phyloP scores from a whole-genome alignment of 2,888 invertebrate genomes.

The Erebia palarica region DNA sequence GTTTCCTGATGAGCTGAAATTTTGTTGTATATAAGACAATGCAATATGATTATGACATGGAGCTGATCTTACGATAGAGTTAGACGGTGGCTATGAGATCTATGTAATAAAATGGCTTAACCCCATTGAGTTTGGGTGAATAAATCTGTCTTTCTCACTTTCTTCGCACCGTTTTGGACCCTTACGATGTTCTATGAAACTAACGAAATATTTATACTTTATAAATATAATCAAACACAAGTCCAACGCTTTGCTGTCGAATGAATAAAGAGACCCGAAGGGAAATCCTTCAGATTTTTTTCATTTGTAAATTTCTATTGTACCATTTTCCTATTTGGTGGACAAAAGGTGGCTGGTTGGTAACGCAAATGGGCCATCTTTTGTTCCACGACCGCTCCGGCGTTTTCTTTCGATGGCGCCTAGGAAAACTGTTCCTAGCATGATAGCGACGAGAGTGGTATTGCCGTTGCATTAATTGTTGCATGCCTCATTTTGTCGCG shows the following conservation, averaged over 20 bases:
- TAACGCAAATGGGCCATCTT: slow-evolving; percentile 65
- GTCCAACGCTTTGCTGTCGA: slow-evolving; percentile 28
- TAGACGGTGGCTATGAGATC: no score
- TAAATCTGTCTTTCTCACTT: no score
- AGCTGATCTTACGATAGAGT: no score
- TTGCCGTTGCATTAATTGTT: slow-evolving; percentile 66
- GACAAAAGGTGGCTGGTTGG: slow-evolving; percentile 58
- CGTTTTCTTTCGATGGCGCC: slow-evolving; percentile 56
- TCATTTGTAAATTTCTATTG: slow-evolving; percentile 52
- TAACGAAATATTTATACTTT: no score
- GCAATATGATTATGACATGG: no score
- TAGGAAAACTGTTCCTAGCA: slow-evolving; percentile 65
- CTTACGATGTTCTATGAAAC: no score
- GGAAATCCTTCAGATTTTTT: slow-evolving; percentile 38
- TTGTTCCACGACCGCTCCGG: slow-evolving; percentile 56
- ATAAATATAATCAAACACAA: neutral
- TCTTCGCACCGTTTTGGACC: no score
- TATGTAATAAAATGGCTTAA: no score
- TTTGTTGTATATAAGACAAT: no score
- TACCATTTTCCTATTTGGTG: slow-evolving; percentile 57
- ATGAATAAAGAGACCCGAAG: slow-evolving; percentile 38
- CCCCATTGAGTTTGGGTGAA: no score
- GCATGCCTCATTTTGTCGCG: slow-evolving; percentile 61
- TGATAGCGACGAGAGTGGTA: slow-evolving; percentile 65
- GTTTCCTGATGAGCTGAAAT: no score